These are phyloP conservation scores for Salarias fasciatus DNA, from an alignment of 2,797 vertebrate species.

Conservation along the genomic window DNA sequence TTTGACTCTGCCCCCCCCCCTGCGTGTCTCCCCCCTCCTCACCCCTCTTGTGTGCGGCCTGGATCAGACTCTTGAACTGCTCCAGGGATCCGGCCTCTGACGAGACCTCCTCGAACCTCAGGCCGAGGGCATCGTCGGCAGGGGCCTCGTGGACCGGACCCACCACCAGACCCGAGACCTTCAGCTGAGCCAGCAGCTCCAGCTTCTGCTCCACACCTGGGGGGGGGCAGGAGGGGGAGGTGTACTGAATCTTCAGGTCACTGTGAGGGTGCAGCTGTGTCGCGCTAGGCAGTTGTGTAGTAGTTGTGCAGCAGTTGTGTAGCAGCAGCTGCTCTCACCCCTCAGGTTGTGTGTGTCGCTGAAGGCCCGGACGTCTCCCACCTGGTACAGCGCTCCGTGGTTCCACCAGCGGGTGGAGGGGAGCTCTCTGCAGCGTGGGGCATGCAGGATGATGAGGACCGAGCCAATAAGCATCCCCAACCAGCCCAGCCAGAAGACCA, in stretches of 20 bases:
- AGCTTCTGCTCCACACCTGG: conserved; percentile 82
- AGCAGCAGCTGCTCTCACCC: too few species aligned
- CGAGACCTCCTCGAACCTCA: conserved; percentile 78
- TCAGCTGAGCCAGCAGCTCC: conserved; percentile 77
- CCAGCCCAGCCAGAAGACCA: conserved; percentile 93
- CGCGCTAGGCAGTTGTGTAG: too few species aligned
- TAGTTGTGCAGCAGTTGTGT: too few species aligned
- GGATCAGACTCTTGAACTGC: conserved; percentile 78
- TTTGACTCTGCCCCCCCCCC: too few species aligned
- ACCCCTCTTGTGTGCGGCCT: conserved; percentile 85
- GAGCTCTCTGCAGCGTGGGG: conserved; percentile 86
- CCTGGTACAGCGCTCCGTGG: conserved; percentile 84
- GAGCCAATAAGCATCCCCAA: conserved; percentile 88
- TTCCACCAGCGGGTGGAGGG: conserved; percentile 87
- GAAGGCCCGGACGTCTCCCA: conserved; percentile 80
- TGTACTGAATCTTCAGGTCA: too few species aligned
- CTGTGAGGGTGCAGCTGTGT: too few species aligned
- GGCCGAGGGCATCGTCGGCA: conserved; percentile 51
- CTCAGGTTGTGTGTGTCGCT: conserved; percentile 61
- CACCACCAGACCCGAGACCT: conserved; percentile 86
- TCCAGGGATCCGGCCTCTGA: conserved; percentile 67
- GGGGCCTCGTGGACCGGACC: conserved; percentile 85
- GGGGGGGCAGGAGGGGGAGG: not conserved
- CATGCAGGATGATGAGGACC: conserved; percentile 87
- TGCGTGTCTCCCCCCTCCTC: too few species aligned